A percentile compares a stretch with the other conserved stretches of the same genome.
Evolutionary conservation across 2,797 vertebrate species (phyloP).

Genomic region (Aphelocoma californica): DNA sequence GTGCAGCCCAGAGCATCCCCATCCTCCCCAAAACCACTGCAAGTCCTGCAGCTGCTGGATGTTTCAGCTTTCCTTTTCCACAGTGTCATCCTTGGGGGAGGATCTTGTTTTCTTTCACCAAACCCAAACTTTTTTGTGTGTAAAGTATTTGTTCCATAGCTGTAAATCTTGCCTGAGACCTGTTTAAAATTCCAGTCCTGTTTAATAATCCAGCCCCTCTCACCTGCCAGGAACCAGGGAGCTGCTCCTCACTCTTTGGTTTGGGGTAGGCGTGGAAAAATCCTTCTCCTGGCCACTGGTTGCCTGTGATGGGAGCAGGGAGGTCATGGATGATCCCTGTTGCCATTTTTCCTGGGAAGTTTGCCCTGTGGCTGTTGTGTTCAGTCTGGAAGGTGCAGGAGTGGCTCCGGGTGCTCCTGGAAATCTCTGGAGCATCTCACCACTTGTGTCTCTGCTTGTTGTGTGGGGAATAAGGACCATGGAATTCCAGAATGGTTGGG

Average conservation of each 20-base stretch:
- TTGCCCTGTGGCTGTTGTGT: accelerated
- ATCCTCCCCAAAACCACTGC: neutral
- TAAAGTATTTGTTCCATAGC: accelerated
- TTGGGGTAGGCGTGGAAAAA: neutral
- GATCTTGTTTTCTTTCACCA: neutral
- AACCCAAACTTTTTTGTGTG: neutral
- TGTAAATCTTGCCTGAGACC: neutral
- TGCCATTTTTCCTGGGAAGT: neutral
- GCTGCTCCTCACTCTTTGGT: neutral
- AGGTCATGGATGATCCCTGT: accelerated
- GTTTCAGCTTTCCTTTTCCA: no score
- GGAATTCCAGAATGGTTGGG: neutral
- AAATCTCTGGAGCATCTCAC: accelerated
- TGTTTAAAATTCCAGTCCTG: neutral
- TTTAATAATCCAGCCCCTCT: neutral
- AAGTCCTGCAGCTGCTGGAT: neutral
- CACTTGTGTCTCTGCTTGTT: accelerated
- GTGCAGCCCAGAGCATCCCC: neutral
- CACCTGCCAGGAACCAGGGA: neutral
- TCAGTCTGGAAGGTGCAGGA: accelerated
- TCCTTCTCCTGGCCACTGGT: neutral
- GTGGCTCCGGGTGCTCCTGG: accelerated
- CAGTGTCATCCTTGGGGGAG: neutral
- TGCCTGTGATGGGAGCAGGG: neutral
- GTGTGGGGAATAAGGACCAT: accelerated